Base-by-base conservation (phyloP, 35 echinoderm and acorn worm genomes). In the Eucidaris tribuloides region DNA sequence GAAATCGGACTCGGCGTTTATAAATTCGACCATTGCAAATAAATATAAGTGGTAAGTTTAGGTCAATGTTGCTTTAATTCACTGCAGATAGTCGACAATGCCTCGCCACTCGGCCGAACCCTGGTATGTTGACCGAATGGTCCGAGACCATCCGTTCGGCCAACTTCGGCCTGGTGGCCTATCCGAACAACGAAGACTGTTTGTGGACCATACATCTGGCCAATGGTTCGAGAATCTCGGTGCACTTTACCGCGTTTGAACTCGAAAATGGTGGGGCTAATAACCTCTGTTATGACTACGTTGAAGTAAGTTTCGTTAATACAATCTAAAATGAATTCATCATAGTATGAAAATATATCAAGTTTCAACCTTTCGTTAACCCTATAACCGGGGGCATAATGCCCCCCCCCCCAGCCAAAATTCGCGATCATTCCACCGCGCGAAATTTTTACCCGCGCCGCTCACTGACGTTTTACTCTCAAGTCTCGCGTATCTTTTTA, bases 101-200 rank as follows among this genome's bases (percentile, higher is more conserved):
- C 32, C 24, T 65, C 3, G 63, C 59, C 20, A 18, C 1, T 18
- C 17, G 9, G 9, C 48, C 48, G 48, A 20, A 42, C 68, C 29
- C 68, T 19, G 42, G 42, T 19, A 34, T 36, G 22, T 38, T 84
- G 15, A 57, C 24, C 11, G 60, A 42, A 15, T 84, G 82, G 82
- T 48, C 82, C 25, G 61, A 63, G 44, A 35, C 5, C 61, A 38
- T 84, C 37, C 59, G 61, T 15, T 68, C 82, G 41, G 82, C 82
- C 42, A 84, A 84, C 82, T 84, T 84, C 20, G 82, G 82, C 20
- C 43, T 17, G 2, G 81, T 62, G 19, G 81, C 59, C 5, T 84
- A 84, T 31, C 62, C 82, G 41, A 84, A 84, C 62, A 84, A 72
- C 40, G 60, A 71, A 66, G 42, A 48, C 13, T 84, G 82, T 42